Percentiles rank a stretch among this genome's conserved stretches.
Conservation (phyloP, 2,113 vertebrate genomes). For the Actenoides hombroni region DNA sequence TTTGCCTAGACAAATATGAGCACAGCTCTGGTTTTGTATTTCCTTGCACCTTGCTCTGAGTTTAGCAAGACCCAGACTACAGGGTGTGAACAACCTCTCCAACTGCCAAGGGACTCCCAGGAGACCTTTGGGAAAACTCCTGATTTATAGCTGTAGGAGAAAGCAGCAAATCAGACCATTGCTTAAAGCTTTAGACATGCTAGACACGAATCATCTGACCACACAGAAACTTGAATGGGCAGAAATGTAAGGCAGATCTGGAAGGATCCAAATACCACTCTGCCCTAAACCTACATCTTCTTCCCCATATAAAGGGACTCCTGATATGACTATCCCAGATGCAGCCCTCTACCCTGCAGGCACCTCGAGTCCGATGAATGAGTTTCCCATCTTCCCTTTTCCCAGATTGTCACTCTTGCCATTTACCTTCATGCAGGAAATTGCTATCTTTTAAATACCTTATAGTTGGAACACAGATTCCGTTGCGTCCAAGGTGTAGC, state of each 20-base stretch:
- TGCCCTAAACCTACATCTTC: neutral
- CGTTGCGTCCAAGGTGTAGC: neutral
- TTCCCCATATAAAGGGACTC: neutral
- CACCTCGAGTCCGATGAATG: fast-evolving
- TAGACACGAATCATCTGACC: neutral
- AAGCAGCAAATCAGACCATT: neutral
- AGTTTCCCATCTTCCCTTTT: neutral
- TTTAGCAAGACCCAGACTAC: neutral
- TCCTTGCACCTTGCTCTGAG: neutral
- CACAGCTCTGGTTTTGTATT: neutral
- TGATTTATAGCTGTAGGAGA: neutral
- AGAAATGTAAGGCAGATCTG: neutral
- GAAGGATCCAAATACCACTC: neutral
- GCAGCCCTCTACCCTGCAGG: neutral
- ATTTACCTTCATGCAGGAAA: neutral
- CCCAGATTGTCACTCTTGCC: neutral
- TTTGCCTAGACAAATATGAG: neutral
- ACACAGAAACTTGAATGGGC: neutral
- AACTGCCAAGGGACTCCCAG: neutral
- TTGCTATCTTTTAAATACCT: neutral
- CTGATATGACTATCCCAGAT: neutral
- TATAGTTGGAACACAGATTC: neutral
- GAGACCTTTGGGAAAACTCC: neutral
- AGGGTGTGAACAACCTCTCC: neutral
- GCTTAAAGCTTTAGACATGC: neutral